Evolutionary conservation across 2,888 invertebrate species (phyloP).

Genomic region (Panopea generosa): DNA sequence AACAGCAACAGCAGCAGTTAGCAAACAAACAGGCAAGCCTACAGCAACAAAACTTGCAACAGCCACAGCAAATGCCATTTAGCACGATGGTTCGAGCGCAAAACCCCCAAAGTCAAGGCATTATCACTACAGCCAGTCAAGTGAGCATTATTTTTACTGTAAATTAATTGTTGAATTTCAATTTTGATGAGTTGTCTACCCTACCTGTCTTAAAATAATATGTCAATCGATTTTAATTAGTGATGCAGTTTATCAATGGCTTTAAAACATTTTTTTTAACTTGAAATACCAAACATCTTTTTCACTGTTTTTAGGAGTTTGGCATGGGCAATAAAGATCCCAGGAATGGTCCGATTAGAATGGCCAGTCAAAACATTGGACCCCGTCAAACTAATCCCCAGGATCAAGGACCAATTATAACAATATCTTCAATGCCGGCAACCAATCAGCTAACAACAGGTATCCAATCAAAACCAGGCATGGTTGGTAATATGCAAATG

Average conservation of each 20-base stretch:
- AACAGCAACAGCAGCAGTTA: conserved; percentile 38
- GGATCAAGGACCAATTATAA: conserved; percentile 23
- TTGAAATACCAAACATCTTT: too few species aligned
- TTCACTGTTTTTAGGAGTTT: conserved; percentile 17
- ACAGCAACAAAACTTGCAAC: conserved; percentile 52
- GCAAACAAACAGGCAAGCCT: conserved; percentile 45
- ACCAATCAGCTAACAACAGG: conserved; percentile 35
- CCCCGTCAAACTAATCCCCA: conserved; percentile 19
- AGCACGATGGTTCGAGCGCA: conserved; percentile 38
- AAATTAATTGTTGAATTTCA: too few species aligned
- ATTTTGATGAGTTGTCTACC: too few species aligned
- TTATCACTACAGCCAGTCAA: conserved; percentile 25
- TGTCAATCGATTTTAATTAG: too few species aligned
- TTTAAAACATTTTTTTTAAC: too few species aligned
- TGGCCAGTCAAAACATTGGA: neutral
- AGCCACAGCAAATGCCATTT: conserved; percentile 42
- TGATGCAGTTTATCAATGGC: too few species aligned
- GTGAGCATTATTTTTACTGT: neutral
- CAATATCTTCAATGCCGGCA: conserved; percentile 27
- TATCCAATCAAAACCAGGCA: conserved; percentile 46
- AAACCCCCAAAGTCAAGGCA: conserved; percentile 26
- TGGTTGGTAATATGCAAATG: conserved; percentile 46
- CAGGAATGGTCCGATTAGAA: conserved; percentile 21
- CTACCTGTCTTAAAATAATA: too few species aligned
- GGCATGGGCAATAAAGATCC: conserved; percentile 25